These are phyloP conservation scores for Melanargia galathea DNA, from an alignment of 2,888 invertebrate genomes.

Conservation along the genomic window DNA sequence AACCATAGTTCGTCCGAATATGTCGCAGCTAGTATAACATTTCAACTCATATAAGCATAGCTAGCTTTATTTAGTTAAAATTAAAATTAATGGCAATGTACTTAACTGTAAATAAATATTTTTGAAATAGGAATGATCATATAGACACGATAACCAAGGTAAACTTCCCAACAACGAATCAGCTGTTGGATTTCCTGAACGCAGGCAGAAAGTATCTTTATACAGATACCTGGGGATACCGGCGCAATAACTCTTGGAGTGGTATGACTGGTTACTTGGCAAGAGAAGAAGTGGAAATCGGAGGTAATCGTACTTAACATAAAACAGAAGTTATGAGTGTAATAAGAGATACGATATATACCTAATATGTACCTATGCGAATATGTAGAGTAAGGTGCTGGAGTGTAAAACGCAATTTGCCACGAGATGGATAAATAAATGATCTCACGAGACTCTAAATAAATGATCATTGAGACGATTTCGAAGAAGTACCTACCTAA, in stretches of 20 bases:
- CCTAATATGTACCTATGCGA: neutral
- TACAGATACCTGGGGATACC: conserved; percentile 84
- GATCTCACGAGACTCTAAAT: too few species aligned
- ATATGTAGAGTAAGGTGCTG: too few species aligned
- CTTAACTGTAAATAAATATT: too few species aligned
- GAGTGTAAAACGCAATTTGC: too few species aligned
- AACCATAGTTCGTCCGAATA: too few species aligned
- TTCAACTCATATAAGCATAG: too few species aligned
- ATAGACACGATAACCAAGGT: conserved; percentile 85
- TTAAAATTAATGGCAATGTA: too few species aligned
- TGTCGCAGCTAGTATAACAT: too few species aligned
- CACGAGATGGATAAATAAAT: too few species aligned
- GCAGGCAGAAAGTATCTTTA: conserved; percentile 78
- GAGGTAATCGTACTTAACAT: conserved; percentile 62
- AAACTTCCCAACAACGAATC: conserved; percentile 82
- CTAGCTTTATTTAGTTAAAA: too few species aligned
- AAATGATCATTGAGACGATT: too few species aligned
- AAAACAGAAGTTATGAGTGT: neutral
- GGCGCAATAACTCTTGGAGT: conserved; percentile 82
- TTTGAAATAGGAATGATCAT: conserved; percentile 74
- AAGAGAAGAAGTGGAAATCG: conserved; percentile 83
- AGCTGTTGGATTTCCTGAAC: conserved; percentile 81
- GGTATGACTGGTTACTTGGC: conserved; percentile 85
- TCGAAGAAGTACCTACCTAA: too few species aligned
- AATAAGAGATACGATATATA: neutral